Evolutionary conservation across 2,888 invertebrate species (phyloP).

Genomic region (Crossocerus cetratus): DNA sequence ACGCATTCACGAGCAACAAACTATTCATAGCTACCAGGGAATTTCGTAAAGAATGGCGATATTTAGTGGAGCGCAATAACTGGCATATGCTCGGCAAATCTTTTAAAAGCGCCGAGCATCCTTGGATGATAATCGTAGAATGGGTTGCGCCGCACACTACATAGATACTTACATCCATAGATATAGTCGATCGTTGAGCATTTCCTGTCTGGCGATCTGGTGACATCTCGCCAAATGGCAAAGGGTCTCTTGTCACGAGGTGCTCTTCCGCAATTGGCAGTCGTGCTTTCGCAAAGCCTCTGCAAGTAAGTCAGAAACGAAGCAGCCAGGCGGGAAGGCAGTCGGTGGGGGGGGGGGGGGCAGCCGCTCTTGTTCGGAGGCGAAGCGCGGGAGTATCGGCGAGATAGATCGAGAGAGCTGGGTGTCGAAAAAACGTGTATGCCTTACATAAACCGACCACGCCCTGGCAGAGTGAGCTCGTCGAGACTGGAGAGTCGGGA

Average conservation of each 20-base stretch:
- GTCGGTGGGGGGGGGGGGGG: not conserved
- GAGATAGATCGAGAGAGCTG: conserved; percentile 49
- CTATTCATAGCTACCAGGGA: too few species aligned
- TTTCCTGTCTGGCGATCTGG: not conserved
- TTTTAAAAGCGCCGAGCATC: too few species aligned
- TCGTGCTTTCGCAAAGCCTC: not conserved
- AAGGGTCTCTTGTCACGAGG: not conserved
- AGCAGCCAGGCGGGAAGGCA: too few species aligned
- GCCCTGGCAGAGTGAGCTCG: conserved; percentile 65
- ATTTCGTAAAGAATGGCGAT: too few species aligned
- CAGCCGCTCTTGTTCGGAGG: conserved; percentile 12
- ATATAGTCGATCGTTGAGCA: too few species aligned
- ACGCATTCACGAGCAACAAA: too few species aligned
- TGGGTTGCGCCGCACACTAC: too few species aligned
- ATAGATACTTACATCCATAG: too few species aligned
- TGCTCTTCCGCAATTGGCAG: not conserved
- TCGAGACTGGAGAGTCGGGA: conserved; percentile 22
- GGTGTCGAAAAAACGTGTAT: conserved; percentile 72
- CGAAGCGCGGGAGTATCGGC: conserved; percentile 44
- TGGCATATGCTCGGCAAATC: too few species aligned
- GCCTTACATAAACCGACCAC: conserved; percentile 76
- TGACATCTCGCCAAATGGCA: not conserved
- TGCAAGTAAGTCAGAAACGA: too few species aligned
- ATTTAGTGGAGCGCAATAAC: too few species aligned
- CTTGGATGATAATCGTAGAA: too few species aligned